A percentile compares a stretch with the other conserved stretches of the same genome.
These are phyloP conservation scores for Brevimyrus niger DNA, from an alignment of 2,113 vertebrate genomes.

Conservation along the genomic window DNA sequence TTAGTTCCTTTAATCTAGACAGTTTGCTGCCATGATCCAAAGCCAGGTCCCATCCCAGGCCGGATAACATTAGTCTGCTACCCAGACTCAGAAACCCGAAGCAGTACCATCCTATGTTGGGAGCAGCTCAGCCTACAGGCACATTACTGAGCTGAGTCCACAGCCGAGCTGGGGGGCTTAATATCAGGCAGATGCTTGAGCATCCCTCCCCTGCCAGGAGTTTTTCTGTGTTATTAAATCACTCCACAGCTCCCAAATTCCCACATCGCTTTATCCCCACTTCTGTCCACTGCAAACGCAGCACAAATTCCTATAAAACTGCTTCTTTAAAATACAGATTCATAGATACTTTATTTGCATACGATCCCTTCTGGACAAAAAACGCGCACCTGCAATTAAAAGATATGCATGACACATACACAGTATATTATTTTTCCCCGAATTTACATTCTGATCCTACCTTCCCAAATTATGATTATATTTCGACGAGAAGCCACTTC, in stretches of 20 bases:
- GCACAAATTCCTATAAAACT: not conserved
- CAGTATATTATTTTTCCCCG: not conserved
- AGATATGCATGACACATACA: not conserved
- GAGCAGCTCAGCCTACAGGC: not conserved
- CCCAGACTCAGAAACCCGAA: not conserved
- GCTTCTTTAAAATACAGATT: not conserved
- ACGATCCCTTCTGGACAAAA: not conserved
- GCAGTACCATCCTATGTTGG: not conserved
- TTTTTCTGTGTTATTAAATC: constrained; percentile 8
- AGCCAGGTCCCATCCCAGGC: not conserved
- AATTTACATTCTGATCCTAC: not conserved
- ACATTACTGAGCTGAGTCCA: not conserved
- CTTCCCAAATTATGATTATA: not conserved
- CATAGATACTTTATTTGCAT: not conserved
- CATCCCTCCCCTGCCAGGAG: not conserved
- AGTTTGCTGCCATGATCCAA: not conserved
- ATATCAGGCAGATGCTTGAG: constrained; percentile 4
- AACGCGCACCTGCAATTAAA: not conserved
- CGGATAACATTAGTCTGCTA: not conserved
- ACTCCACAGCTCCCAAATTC: not conserved
- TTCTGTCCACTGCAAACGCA: not conserved
- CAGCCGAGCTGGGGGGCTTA: not conserved
- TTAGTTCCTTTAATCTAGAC: not conserved
- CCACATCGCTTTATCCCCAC: not conserved
- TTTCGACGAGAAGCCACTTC: constrained; percentile 36